Evolutionary conservation across 2,888 invertebrate species (phyloP), one percentile per base, ranked within the genome.

Genomic region (Copidosoma aretas): DNA sequence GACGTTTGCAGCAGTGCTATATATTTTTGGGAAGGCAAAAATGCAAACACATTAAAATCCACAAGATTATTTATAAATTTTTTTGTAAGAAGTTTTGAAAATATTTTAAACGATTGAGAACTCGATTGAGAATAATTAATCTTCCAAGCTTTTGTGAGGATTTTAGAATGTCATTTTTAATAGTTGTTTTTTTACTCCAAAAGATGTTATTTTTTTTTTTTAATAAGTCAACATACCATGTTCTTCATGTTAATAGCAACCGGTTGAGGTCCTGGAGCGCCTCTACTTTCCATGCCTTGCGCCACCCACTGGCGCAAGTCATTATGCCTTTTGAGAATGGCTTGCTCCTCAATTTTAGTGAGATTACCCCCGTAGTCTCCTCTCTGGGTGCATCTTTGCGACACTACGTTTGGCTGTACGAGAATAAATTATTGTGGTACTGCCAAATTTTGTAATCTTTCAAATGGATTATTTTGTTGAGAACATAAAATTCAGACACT

Each of bases 251-350:
- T 68, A 49, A 53, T 46, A 5, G 76, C 76, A 41, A 68, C 19
- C 56, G 73, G 76, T 59, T 77, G 77, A 10, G 77, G 77, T 12
- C 77, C 77, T 14, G 75, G 75, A 15, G 49, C 71, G 24, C 77
- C 77, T 46, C 71, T 56, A 0, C 22, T 56, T 71, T 77, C 77
- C 14, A 67, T 49, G 0, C 77, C 77, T n/a, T n/a, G 15, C 10
- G 75, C 75, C 21, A 77, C 68, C 1, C 24, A 46, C 12, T 64
- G 54, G 21, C 77, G 66, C 21, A 54, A 64, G n/a, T 68, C 21
- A 61, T 77, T 77, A 51, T 77, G 77, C 4, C 41, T 5, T 1
- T 68, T 21, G 4, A 73, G 14, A 53, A 75, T 60, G 53, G 56
- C 52, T 0, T 58, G 25, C 52, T 59, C 67, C 32, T 73, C 73